Evolutionary conservation across 2,113 vertebrate genomes (phyloP), one percentile per base, ranked within the genome.

Genomic region (Platysteira castanea): DNA sequence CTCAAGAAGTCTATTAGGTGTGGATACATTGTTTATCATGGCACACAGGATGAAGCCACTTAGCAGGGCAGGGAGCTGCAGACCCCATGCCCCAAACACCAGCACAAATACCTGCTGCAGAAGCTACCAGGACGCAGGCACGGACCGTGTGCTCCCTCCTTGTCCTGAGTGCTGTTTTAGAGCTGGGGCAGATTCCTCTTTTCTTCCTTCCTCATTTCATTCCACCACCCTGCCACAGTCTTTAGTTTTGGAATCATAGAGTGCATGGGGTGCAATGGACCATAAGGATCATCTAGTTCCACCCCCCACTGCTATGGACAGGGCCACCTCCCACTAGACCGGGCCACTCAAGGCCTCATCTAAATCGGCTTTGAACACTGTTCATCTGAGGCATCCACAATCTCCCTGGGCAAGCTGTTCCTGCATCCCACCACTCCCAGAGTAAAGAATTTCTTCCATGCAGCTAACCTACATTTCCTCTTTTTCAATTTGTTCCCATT

Each of bases 61-160:
- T 7, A 28, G 11, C 11, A 47, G 28, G 27, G 11, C 42, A 57
- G 28, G 61, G 30, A 37, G 5, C 19, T 11, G 1, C 8, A 31
- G 28, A 16, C 9, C 14, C 39, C 13, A 7, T 39, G 27, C 3
- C 17, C 18, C 13, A 35, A 74, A 44, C 8, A 37, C 6, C 39
- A 31, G 4, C 1, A 7, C 26, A 50, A 68, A 61, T 16, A 46
- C n/a, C 10, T 26, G 13, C 24, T 2, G 2, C 31, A 19, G 39
- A 14, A 50, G 11, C 49, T 53, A 17, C 3, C 0, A 0, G n/a
- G 24, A 77, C 12, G 16, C 7, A 49, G 11, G 5, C 7, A 10
- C 4, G 2, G 28, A 44, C 13, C 0, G 0, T 10, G 9, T 27
- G 13, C 19, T 61, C 21, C 12, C 17, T 68, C 46, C 33, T 70